Evolutionary conservation across 2,113 vertebrate species (phyloP), one percentile per base, ranked within the genome.

Genomic region (Calonectris borealis): DNA sequence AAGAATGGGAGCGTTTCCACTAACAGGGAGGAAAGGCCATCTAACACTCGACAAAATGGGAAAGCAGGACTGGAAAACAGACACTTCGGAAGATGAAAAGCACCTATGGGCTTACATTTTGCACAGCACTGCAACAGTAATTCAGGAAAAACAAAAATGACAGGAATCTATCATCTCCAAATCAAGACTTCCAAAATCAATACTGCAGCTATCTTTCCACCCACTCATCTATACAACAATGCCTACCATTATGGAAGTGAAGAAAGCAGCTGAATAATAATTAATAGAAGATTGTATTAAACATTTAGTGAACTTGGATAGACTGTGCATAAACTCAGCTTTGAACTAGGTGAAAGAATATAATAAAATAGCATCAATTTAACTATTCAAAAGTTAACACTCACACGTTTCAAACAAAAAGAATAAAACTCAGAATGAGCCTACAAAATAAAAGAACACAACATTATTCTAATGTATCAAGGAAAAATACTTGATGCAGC

Each of bases 211-310:
- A 49, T 11, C 55, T 85, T 94, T 71, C 83, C 70, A 83, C 77
- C 83, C 61, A 92, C 65, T 54, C 70, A 93, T 84, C 91, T 72
- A 83, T 78, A 89, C 76, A 90, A 93, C 72, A 90, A 91, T 78
- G 86, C 36, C 72, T 93, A 68, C 27, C 44, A 82, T 61, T 92
- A 87, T 65, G 24, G 76, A 90, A 76, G 68, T 52, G 64, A 86
- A 92, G 72, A 92, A 96, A 78, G 11, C 29, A 88, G 69, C 13
- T 81, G 94, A 94, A 93, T 75, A 93, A 79, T 90, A 94, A 89
- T 83, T 92, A 96, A 93, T 40, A 38, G 46, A 92, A 92, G 8
- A 86, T 40, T 70, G 44, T 44, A 93, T 66, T 83, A 89, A 88
- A 84, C 57, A 89, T 84, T 84, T 61, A 82, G 60, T 48, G 46